Base-by-base conservation (phyloP, 2,888 invertebrate genomes). In the Noctua janthina region DNA sequence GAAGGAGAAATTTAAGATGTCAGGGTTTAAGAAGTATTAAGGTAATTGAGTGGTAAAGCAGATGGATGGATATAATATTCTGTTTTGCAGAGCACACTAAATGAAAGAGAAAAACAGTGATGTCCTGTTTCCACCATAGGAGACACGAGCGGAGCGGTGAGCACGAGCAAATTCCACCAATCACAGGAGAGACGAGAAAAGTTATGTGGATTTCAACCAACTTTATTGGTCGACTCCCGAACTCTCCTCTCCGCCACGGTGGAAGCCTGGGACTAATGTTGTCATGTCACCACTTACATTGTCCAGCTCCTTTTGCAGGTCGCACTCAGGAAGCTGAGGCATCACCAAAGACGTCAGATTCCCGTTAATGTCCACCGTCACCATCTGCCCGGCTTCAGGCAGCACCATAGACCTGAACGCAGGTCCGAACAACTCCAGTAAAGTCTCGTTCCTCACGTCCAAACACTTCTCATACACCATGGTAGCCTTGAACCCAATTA, bases 401-500 rank as follows among this genome's bases (percentile, higher is more conserved):
- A 98, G 94, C 74, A 93, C 94, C 91, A 96, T 94, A 0, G 94
- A 93, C 67, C 92, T 93, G 83, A 96, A 97, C 66, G 93, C 94
- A 1, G 96, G 92, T 2, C 98, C 98, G 73, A 98, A 97, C 71
- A 97, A 88, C 74, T 97, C 97, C 73, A 97, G 90, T 70, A 98
- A 91, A 0, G 98, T 98, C 66, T 95, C 93, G 90, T 98, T 98
- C 86, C 98, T 96, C 64, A 97, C 97, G 11, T 96, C 97, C 89
- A 98, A 94, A 92, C 98, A 98, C 89, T 98, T 98, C 90, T 98
- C 98, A 91, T 98, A 98, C n/a, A 98, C 98, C 98, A 98, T 98
- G 3, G 98, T 98, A 0, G 98, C 98, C 95, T 99, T 99, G 93
- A 99, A 99, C 23, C 99, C 99, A 85, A 99, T 99, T 56, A 99